A percentile compares a stretch with the other conserved stretches of the same genome.
These are phyloP conservation scores for Cenopis cana DNA, from an alignment of 2,888 invertebrate genomes.

Conservation along the genomic window DNA sequence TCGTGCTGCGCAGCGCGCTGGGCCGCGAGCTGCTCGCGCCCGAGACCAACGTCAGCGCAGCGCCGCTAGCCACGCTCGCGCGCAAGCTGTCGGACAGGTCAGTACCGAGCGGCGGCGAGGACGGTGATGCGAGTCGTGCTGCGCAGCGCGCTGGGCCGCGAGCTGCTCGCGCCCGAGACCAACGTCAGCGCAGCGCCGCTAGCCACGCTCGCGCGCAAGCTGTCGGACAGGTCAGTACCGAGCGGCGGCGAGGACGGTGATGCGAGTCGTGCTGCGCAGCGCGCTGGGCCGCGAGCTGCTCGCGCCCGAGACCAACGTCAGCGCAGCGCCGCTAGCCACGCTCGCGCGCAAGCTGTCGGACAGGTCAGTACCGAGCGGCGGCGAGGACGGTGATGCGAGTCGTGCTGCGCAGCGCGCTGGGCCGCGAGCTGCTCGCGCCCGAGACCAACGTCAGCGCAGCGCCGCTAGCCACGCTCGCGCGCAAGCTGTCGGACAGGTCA, in stretches of 20 bases:
- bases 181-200: constrained; percentile 61
- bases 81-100: no score
- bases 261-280: constrained; percentile 65
- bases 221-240: constrained; percentile 54
- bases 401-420: constrained; percentile 62
- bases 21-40: constrained; percentile 41
- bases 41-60: no score
- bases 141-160: constrained; percentile 63
- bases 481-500: constrained; percentile 59
- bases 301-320: constrained; percentile 67
- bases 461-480: constrained; percentile 54
- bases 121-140: constrained; percentile 61
- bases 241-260: constrained; percentile 55
- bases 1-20: constrained; percentile 67
- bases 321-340: constrained; percentile 57
- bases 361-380: constrained; percentile 52
- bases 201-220: constrained; percentile 53
- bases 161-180: constrained; percentile 68
- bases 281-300: constrained; percentile 63
- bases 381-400: constrained; percentile 60
- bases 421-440: constrained; percentile 67
- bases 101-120: constrained; percentile 51
- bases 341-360: constrained; percentile 53
- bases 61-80: no score
- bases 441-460: constrained; percentile 64